A percentile compares a stretch with the other conserved stretches of the same genome.
Evolutionary conservation across 2,113 vertebrate species (phyloP).

Genomic region (Oryzias melastigma): DNA sequence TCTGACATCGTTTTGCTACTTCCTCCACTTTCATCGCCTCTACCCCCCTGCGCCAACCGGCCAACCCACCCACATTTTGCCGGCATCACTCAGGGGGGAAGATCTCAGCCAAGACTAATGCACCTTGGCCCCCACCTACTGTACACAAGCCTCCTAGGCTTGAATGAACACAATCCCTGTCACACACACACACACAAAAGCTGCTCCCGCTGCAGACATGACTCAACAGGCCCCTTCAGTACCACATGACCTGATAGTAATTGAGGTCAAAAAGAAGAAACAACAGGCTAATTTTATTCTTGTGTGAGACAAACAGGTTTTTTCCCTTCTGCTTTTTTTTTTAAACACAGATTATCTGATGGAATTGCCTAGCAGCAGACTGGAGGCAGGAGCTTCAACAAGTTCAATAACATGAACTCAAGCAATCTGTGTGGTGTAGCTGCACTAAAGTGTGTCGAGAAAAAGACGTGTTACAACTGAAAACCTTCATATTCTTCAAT

Average conservation of each 20-base stretch:
- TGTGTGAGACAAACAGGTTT: conserved; percentile 37
- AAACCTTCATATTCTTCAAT: neutral
- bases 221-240: conserved; percentile 63
- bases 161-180: conserved; percentile 49
- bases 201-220: conserved; percentile 49
- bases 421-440: conserved; percentile 14
- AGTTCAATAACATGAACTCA: conserved; percentile 40
- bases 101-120: conserved; percentile 62
- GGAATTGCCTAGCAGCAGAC: conserved; percentile 47
- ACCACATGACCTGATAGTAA: conserved; percentile 63
- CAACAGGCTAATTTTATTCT: conserved; percentile 60
- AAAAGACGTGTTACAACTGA: conserved; percentile 19
- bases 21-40: conserved; percentile 41
- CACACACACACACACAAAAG: conserved; percentile 10
- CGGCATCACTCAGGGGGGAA: conserved; percentile 50
- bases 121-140: conserved; percentile 59
- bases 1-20: conserved; percentile 59
- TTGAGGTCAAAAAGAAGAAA: conserved; percentile 75
- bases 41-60: conserved; percentile 5
- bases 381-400: conserved; percentile 30
- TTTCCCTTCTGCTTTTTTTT: conserved; percentile 41
- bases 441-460: conserved; percentile 28
- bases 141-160: conserved; percentile 40
- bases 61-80: conserved; percentile 41
- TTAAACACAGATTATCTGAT: conserved; percentile 42